Evolutionary conservation across 2,888 invertebrate species (phyloP), one percentile per base, ranked within the genome.

Genomic region (Achlya flavicornis): DNA sequence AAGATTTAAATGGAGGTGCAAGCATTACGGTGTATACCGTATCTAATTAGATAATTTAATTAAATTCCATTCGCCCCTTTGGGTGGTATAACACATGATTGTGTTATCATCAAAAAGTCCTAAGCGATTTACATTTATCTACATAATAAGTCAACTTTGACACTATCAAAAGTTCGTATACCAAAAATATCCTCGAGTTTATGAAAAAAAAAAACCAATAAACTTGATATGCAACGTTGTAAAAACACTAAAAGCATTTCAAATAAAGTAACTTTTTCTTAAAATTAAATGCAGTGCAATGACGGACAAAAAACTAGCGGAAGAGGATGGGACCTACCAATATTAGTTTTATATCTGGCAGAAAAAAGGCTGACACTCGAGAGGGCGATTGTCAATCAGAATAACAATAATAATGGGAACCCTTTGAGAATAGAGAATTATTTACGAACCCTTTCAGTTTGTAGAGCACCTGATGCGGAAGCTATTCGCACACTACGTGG

Each of bases 301-400:
- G 84, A 77, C 75, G 79, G 72, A 84, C 86, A 91, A 91, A 89
- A 91, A 91, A 89, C 81, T 80, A 82, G 81, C 93, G 93, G 93
- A 93, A 93, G 90, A 90, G 93, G 93, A 93, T 92, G 93, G 92
- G 92, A 88, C 91, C 86, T 86, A 90, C 90, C 91, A 93, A 93
- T 93, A 93, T 93, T 93, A 93, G 93, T 93, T 93, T 93, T 92
- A 93, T 93, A 91, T 89, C 83, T 86, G 86, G 73, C 75, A 86
- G 86, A 93, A 92, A 93, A 93, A 93, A 88, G 69, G 66, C 83
- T 87, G 88, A 89, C 88, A 88, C 87, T 90, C 79, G 86, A 88
- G 89, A 91, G 88, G 89, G 83, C 81, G 87, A 89, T 90, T 89
- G 91, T 90, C 89, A 88, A 89, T 90, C 88, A 84, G 83, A 90